Base-by-base conservation (phyloP, 2,888 invertebrate species). In the Beris chalybata region DNA sequence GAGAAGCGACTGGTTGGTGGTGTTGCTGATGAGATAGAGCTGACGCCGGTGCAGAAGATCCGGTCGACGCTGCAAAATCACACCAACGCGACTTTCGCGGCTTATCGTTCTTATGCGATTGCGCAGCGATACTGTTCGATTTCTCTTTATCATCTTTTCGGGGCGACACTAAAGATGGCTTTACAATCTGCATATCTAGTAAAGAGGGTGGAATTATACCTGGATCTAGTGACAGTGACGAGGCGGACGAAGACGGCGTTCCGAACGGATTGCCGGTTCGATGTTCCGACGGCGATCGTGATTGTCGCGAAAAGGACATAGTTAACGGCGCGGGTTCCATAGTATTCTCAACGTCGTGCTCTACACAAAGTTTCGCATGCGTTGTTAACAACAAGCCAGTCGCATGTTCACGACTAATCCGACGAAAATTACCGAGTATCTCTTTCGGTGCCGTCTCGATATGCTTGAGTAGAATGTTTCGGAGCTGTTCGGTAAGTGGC, bases 371-470 rank as follows among this genome's bases (percentile, higher is more conserved):
- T 68, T 80, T 80, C 54, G 80, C 81, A 73, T 85, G 84, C 0
- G 84, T 81, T 38, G 81, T 78, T 52, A 82, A 81, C 71, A 85
- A 81, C 76, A 83, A 80, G 53, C 75, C 76, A 72, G 85, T 78
- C 0, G 92, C 92, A 70, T 89, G 88, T 74, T 93, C 92, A 67
- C 92, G 85, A 72, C 89, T 90, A 70, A 93, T 83, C 67, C 94
- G 84, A 52, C 93, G 93, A 74, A 93, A 94, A 76, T 92, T 92
- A n/a, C 94, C 93, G 64, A 94, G 83, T 74, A 94, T 93, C 81
- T 94, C 93, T 79, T 93, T 92, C 1, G 94, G 94, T 0, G 93
- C 93, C 1, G 93, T 91, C 81, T 94, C 94, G 76, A 94, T 88
- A 78, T 94, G 94, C 83, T 87, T 87, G 5, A 87, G 76, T 67